phyloP scores from a whole-genome alignment of 2,797 vertebrate species.

The Pygocentrus nattereri region DNA sequence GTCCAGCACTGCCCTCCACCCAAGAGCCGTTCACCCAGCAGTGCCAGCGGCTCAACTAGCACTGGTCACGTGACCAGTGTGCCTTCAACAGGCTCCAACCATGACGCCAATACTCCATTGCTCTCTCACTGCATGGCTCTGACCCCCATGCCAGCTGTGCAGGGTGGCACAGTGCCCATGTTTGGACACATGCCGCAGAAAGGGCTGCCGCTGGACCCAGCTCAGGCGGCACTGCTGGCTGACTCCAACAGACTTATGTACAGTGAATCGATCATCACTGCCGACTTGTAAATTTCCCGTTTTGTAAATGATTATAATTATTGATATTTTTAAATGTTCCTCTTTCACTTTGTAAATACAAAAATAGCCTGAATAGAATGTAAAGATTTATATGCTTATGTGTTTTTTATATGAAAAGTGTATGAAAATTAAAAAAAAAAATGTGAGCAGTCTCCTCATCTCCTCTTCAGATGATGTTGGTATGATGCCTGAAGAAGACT shows the following conservation, averaged over 20 bases:
- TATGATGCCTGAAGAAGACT: slow-evolving; percentile 23
- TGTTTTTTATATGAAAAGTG: slow-evolving; percentile 56
- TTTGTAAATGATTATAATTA: slow-evolving; percentile 68
- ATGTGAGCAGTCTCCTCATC: slow-evolving; percentile 25
- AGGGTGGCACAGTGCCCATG: slow-evolving; percentile 79
- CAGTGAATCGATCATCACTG: slow-evolving; percentile 91
- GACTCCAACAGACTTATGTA: slow-evolving; percentile 89
- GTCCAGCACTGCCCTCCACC: slow-evolving; percentile 97
- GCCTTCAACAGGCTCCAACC: slow-evolving; percentile 95
- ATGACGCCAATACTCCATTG: slow-evolving; percentile 95
- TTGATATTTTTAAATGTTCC: slow-evolving; percentile 69
- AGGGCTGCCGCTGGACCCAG: slow-evolving; percentile 87
- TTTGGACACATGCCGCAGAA: slow-evolving; percentile 92
- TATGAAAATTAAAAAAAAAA: slow-evolving; percentile 37
- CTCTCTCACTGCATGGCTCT: slow-evolving; percentile 91
- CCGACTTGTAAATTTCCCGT: slow-evolving; percentile 84
- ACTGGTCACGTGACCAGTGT: slow-evolving; percentile 94
- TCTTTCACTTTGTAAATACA: slow-evolving; percentile 77
- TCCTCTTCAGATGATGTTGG: slow-evolving; percentile 28
- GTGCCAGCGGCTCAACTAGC: slow-evolving; percentile 97
- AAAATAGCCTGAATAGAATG: slow-evolving; percentile 72
- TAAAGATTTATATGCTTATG: slow-evolving; percentile 80
- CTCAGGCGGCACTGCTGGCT: slow-evolving; percentile 87
- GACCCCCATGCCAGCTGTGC: slow-evolving; percentile 82
- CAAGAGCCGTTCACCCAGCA: slow-evolving; percentile 97